These are phyloP conservation scores for Ectobius pallidus DNA, from an alignment of 2,888 invertebrate species.

Conservation along the genomic window DNA sequence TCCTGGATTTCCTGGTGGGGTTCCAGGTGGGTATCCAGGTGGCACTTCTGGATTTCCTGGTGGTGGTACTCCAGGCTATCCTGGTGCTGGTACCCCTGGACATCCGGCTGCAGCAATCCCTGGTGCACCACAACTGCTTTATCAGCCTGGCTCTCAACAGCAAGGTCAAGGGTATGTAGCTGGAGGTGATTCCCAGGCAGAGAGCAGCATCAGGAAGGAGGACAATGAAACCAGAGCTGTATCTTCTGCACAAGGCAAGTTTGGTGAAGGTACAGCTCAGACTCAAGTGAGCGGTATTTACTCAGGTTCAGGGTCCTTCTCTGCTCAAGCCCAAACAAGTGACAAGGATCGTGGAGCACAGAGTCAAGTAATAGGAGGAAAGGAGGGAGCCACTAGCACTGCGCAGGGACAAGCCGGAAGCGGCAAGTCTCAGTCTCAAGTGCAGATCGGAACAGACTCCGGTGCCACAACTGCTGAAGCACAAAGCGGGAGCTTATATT, in stretches of 20 bases:
- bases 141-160: slow-evolving; percentile 12
- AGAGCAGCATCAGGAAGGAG: slow-evolving; percentile 64
- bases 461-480: slow-evolving; percentile 78
- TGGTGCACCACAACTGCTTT: slow-evolving; percentile 14
- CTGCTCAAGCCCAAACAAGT: slow-evolving; percentile 80
- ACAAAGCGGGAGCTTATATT: slow-evolving; percentile 75
- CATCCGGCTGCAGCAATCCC: neutral
- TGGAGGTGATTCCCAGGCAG: slow-evolving; percentile 73
- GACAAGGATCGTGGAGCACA: slow-evolving; percentile 76
- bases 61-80: slow-evolving; percentile 11
- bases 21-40: slow-evolving; percentile 33
- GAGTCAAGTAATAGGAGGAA: slow-evolving; percentile 68
- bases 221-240: slow-evolving; percentile 73
- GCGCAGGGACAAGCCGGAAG: slow-evolving; percentile 76
- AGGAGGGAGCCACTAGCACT: slow-evolving; percentile 75
- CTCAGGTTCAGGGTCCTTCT: slow-evolving; percentile 77
- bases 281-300: slow-evolving; percentile 84
- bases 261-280: slow-evolving; percentile 76
- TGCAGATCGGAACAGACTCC: slow-evolving; percentile 74
- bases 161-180: neutral
- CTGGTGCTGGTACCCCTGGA: slow-evolving; percentile 13
- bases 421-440: slow-evolving; percentile 78
- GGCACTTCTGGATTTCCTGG: slow-evolving; percentile 31
- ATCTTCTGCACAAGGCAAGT: slow-evolving; percentile 78
- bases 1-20: slow-evolving; percentile 20